Evolutionary conservation across 2,113 vertebrate species (phyloP).

Genomic region (Silurus asotus): DNA sequence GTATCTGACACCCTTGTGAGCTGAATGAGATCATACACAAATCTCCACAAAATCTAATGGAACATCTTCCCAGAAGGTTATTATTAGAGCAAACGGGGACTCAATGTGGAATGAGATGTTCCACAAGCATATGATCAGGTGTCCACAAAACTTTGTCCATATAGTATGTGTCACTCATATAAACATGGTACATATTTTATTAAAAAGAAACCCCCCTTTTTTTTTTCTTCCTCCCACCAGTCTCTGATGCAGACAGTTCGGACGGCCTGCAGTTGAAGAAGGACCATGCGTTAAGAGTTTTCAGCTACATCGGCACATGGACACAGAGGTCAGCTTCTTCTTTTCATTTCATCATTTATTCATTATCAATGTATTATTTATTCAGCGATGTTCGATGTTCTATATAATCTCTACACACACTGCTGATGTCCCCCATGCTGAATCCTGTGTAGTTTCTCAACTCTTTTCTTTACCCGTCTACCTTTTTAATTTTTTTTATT

Average conservation of each 20-base stretch:
- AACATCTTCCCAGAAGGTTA: no score
- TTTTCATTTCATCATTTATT: not conserved
- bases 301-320: constrained; percentile 99
- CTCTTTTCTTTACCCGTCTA: no score
- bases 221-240: constrained; percentile 69
- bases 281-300: constrained; percentile 96
- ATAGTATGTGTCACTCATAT: no score
- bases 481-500: no score
- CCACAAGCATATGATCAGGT: no score
- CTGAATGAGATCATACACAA: no score
- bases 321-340: constrained; percentile 87
- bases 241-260: constrained; percentile 94
- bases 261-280: constrained; percentile 97
- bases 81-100: no score
- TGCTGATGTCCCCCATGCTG: not conserved
- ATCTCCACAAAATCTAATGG: no score
- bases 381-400: not conserved
- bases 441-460: no score
- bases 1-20: no score
- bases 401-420: not conserved
- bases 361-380: not conserved
- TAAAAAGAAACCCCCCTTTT: not conserved
- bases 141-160: no score
- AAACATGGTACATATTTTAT: not conserved
- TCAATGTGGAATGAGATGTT: no score